phyloP scores from a whole-genome alignment of 2,888 invertebrate genomes.

The Tineola bisselliella region DNA sequence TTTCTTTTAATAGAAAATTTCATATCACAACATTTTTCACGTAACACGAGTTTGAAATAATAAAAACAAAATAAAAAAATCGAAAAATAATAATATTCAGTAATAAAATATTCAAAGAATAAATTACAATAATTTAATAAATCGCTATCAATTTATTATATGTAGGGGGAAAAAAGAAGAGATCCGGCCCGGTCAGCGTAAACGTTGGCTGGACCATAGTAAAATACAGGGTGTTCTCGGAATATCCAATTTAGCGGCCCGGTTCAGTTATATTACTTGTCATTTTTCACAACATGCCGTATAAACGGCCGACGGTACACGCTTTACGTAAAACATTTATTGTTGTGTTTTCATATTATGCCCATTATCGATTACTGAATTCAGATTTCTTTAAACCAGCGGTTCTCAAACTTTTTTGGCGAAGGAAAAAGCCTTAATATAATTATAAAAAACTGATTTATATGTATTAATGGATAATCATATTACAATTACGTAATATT shows the following conservation, averaged over 20 bases:
- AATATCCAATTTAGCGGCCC: slow-evolving; percentile 62
- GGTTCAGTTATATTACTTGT: slow-evolving; percentile 57
- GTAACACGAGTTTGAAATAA: no score
- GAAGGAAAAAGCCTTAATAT: no score
- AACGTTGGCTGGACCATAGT: not conserved
- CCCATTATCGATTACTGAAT: not conserved
- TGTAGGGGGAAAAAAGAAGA: not conserved
- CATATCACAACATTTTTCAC: no score
- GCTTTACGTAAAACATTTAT: not conserved
- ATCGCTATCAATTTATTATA: not conserved
- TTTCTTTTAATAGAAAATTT: no score
- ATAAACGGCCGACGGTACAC: not conserved
- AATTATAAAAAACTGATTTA: no score
- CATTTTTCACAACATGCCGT: slow-evolving; percentile 41
- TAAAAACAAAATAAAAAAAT: no score
- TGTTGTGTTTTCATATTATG: not conserved
- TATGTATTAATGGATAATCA: no score
- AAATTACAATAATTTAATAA: not conserved
- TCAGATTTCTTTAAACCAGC: not conserved
- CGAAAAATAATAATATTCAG: not conserved
- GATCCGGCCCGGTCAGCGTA: not conserved
- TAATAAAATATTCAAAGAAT: not conserved
- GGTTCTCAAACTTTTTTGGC: no score
- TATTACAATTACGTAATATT: no score
- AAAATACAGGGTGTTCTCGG: slow-evolving; percentile 31